phyloP scores from a whole-genome alignment of 37 sponge, comb jelly and placozoan genomes.

The Ianthella basta region DNA sequence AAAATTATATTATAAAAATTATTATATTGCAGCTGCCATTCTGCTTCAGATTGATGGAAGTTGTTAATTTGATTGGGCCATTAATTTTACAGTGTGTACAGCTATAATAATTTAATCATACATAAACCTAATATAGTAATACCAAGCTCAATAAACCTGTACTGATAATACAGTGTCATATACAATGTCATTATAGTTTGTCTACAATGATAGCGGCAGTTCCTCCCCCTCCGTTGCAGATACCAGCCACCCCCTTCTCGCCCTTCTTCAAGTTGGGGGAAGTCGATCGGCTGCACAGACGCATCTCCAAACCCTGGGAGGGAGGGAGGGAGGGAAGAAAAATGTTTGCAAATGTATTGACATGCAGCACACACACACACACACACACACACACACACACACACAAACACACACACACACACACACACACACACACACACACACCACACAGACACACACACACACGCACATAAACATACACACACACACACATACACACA shows the following conservation, averaged over 20 bases:
- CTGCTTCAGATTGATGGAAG: too few species aligned
- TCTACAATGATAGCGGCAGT: constrained; percentile 95
- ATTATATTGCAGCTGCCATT: too few species aligned
- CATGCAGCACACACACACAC: neutral
- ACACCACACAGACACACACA: neutral
- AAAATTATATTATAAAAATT: too few species aligned
- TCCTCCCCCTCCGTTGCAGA: constrained; percentile 99
- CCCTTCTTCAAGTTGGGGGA: constrained; percentile 89
- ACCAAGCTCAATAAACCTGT: too few species aligned
- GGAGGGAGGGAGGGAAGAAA: neutral
- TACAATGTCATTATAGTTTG: constrained; percentile 58
- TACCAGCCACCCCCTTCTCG: constrained; percentile 89
- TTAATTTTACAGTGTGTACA: too few species aligned
- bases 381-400: constrained; percentile 8
- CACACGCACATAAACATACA: neutral
- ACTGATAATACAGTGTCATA: too few species aligned
- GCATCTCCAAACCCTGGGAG: constrained; percentile 91
- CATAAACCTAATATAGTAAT: too few species aligned
- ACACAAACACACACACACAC: constrained; percentile 4
- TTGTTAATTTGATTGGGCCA: too few species aligned
- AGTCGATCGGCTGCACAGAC: constrained; percentile 95
- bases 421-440: too few species aligned
- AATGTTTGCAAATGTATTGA: constrained; percentile 11
- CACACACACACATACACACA: too few species aligned
- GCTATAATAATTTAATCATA: too few species aligned